phyloP scores from a whole-genome alignment of 2,113 vertebrate species.

The Hoplias malabaricus region DNA sequence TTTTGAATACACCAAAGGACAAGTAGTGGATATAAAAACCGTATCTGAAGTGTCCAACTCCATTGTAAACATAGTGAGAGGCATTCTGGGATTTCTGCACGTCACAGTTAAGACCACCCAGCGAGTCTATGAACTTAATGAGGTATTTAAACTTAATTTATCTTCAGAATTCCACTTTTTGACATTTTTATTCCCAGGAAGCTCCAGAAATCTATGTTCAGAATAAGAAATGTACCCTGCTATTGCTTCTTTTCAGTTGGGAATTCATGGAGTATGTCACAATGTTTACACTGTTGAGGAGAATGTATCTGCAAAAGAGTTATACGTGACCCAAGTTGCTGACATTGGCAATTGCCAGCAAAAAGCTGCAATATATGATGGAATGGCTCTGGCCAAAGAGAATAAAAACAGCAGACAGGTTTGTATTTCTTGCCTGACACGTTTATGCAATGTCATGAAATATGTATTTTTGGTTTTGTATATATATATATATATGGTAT shows the following conservation, averaged over 20 bases:
- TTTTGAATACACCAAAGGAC: slow-evolving; percentile 66
- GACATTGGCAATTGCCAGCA: slow-evolving; percentile 66
- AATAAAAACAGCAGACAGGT: slow-evolving; percentile 67
- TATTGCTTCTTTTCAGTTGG: slow-evolving; percentile 53
- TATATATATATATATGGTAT: background rate
- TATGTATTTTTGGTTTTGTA: background rate
- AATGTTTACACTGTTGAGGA: slow-evolving; percentile 65
- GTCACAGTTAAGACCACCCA: slow-evolving; percentile 74
- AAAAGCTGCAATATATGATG: slow-evolving; percentile 63
- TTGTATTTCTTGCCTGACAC: no score
- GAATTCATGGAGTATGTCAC: slow-evolving; percentile 73
- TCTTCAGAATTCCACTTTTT: background rate
- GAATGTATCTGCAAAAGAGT: slow-evolving; percentile 50
- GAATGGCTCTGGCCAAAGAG: slow-evolving; percentile 63
- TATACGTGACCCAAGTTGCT: slow-evolving; percentile 67
- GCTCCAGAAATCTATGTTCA: background rate
- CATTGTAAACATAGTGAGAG: slow-evolving; percentile 74
- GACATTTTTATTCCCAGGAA: background rate
- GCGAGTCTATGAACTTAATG: slow-evolving; percentile 69
- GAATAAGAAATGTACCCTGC: background rate
- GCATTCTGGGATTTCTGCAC: slow-evolving; percentile 72
- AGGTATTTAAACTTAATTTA: slow-evolving; percentile 56
- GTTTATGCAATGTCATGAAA: background rate
- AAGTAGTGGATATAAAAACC: slow-evolving; percentile 62
- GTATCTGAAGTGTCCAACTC: slow-evolving; percentile 61